Conservation (phyloP, 2,888 invertebrate genomes). For the Hypolimnas misippus region DNA sequence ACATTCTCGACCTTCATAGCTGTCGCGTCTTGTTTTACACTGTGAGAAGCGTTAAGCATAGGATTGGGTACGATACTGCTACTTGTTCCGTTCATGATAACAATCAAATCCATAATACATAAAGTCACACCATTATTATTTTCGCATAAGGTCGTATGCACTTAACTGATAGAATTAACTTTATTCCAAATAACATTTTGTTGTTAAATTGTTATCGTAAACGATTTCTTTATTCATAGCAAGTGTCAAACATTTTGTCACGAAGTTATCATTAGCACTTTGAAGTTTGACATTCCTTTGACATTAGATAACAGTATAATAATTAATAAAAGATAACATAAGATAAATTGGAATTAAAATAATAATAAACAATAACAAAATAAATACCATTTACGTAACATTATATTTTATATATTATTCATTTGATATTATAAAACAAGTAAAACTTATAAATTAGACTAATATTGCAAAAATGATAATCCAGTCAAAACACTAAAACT, state of each 20-base stretch:
- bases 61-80: constrained; percentile 58
- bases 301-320: constrained; percentile 5
- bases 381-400: too few relatives aligned
- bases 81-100: constrained; percentile 67
- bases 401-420: too few relatives aligned
- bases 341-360: too few relatives aligned
- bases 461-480: too few relatives aligned
- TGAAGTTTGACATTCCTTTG: constrained; percentile 14
- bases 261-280: neutral
- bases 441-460: too few relatives aligned
- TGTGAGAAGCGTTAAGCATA: constrained; percentile 55
- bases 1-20: constrained; percentile 53
- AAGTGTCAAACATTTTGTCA: constrained; percentile 6
- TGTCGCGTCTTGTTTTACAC: constrained; percentile 53
- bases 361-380: too few relatives aligned
- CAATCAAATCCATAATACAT: constrained; percentile 24
- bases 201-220: constrained; percentile 15
- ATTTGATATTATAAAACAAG: too few relatives aligned
- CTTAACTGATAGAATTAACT: constrained; percentile 8
- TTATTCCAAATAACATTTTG: constrained; percentile 17
- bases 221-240: constrained; percentile 16
- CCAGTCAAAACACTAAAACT: too few relatives aligned
- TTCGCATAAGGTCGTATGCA: neutral
- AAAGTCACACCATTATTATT: constrained; percentile 16
- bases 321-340: too few relatives aligned